Percentiles rank a stretch among this genome's conserved stretches.
Evolutionary conservation across 2,113 vertebrate genomes (phyloP).

Genomic region (Aphelocoma coerulescens): DNA sequence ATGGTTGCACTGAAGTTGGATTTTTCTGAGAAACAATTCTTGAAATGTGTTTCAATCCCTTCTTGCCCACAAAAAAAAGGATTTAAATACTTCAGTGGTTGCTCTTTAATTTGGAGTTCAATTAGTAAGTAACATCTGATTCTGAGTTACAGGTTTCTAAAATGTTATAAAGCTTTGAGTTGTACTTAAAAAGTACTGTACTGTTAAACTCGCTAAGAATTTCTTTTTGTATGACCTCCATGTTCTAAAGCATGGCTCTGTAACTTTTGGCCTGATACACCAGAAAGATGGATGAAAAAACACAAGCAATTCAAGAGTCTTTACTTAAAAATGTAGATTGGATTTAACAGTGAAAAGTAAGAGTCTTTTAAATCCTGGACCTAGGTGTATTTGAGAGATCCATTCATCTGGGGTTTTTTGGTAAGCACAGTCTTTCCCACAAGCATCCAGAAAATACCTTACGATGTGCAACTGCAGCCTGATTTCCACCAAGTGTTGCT

Average conservation of each 20-base stretch:
- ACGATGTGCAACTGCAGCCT: not conserved
- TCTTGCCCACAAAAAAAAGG: not conserved
- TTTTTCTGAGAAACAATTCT: not conserved
- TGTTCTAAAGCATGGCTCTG: not conserved
- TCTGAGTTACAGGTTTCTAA: not conserved
- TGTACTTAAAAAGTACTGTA: not conserved
- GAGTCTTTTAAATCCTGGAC: not conserved
- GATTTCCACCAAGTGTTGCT: not conserved
- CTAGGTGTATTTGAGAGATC: not conserved
- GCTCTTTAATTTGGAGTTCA: not conserved
- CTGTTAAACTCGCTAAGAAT: not conserved
- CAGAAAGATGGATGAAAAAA: not conserved
- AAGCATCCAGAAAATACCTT: not conserved
- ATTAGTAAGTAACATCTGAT: not conserved
- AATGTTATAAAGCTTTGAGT: not conserved
- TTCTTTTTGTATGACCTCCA: not conserved
- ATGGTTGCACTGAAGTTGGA: not conserved
- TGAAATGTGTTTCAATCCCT: not conserved
- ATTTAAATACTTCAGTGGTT: not conserved
- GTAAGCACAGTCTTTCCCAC: not conserved
- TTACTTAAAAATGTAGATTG: not conserved
- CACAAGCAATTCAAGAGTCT: not conserved
- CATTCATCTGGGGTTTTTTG: not conserved
- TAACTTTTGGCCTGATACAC: not conserved
- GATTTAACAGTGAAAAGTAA: not conserved